Percentiles rank a stretch among this genome's conserved stretches.
These are phyloP conservation scores for Drosophila hydei DNA, from an alignment of 1,140 invertebrate genomes.

Conservation along the genomic window DNA sequence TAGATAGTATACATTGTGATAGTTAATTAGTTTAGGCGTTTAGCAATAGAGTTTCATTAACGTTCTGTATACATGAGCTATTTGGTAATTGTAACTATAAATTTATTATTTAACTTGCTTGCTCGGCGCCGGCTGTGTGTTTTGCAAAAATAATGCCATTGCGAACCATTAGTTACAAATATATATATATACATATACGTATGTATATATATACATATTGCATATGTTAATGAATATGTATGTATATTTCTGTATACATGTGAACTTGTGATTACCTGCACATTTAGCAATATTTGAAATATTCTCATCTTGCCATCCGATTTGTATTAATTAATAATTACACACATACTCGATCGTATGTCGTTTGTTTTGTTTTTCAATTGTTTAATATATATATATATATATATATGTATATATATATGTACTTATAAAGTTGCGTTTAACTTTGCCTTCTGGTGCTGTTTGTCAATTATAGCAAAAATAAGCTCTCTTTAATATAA, in stretches of 20 bases:
- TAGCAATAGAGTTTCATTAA: conserved; percentile 35
- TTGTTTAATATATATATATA: not conserved
- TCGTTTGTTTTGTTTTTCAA: not conserved
- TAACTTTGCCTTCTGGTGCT: conserved; percentile 17
- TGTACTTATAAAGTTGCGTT: conserved; percentile 27
- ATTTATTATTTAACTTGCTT: conserved; percentile 30
- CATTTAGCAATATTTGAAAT: conserved; percentile 28
- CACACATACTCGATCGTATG: conserved; percentile 2
- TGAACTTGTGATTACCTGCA: conserved; percentile 35
- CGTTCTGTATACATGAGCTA: conserved; percentile 33
- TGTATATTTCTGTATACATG: conserved; percentile 15
- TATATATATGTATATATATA: not conserved
- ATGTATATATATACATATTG: conserved; percentile 10
- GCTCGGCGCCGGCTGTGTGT: conserved; percentile 27
- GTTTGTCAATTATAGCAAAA: conserved; percentile 40
- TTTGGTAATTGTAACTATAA: conserved; percentile 25
- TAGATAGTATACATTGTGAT: conserved; percentile 39
- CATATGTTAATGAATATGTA: conserved; percentile 10
- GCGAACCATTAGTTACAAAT: conserved; percentile 23
- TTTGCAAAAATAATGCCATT: conserved; percentile 46
- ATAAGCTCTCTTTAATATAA: conserved; percentile 51
- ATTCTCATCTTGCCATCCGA: conserved; percentile 9
- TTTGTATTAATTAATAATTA: conserved; percentile 11
- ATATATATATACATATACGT: conserved; percentile 16
- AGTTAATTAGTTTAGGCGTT: conserved; percentile 40